Evolutionary conservation across 2,888 invertebrate species (phyloP), one percentile per base, ranked within the genome.

Genomic region (Cheilosia scutellata): DNA sequence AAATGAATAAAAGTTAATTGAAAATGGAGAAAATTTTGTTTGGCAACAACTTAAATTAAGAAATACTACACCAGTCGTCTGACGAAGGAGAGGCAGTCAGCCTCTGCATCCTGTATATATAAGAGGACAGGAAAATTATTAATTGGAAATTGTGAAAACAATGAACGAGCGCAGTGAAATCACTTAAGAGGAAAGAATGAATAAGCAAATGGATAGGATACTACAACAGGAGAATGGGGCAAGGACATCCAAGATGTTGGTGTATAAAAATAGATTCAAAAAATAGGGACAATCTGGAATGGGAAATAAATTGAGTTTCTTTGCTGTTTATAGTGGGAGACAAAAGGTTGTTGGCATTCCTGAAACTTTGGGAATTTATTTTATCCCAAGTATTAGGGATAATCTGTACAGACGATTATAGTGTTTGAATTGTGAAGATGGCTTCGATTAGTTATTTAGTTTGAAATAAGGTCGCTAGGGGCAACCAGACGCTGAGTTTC

Each of bases 1-100:
- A 66, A 75, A 65, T 75, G 57, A 66, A 75, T 66, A 40, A 66
- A 65, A 66, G 47, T 49, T 75, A 66, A 75, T 65, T 66, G 49
- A 66, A 40, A 65, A 75, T 13, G 75, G 53, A 40, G 75, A 58
- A 37, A 65, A 65, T 75, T 66, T 75, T 57, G 75, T 66, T 65
- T 65, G 29, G 57, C 11, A 66, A 75, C 65, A 75, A 75, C 57
- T 74, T 63, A 55, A 74, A 63, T 63, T 74, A 62, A 63, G 53
- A 53, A 53, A 74, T 27, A 74, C 27, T 53, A 40, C 40, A 40
- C 20, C 51, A 53, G 7, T 11, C 16, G 42, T 13, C 13, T 13
- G 49, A 37, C 40, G 13, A 47, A n/a, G 42, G 13, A 42, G 47
- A 6, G 16, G 9, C 27, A 40, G 25, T 20, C 53, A 29, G 42